Percentiles rank a stretch among this genome's conserved stretches.
Evolutionary conservation across 2,113 vertebrate species (phyloP).

Genomic region (Nibea coibor): DNA sequence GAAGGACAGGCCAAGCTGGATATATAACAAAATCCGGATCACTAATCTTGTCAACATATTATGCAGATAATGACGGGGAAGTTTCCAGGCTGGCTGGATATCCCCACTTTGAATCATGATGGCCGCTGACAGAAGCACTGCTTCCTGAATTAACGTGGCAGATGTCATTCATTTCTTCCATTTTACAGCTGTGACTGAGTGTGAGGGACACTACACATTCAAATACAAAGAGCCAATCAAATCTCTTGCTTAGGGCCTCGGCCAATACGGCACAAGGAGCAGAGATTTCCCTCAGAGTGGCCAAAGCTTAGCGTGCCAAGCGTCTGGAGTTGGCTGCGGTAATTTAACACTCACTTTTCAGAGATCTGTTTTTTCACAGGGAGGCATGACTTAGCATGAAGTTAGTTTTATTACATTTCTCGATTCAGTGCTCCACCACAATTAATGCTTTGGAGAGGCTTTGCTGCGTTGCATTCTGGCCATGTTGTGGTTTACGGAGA

Average conservation of each 20-base stretch:
- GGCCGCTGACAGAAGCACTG: conserved; percentile 26
- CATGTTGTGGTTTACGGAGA: background rate
- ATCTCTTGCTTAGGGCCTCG: background rate
- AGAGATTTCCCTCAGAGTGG: background rate
- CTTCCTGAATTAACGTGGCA: conserved; percentile 17
- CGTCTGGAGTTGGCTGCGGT: background rate
- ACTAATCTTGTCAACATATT: conserved; percentile 51
- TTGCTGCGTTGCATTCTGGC: background rate
- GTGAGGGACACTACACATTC: background rate
- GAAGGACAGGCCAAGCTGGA: conserved; percentile 18
- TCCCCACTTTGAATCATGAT: conserved; percentile 28
- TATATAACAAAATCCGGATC: conserved; percentile 32
- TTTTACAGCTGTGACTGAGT: conserved; percentile 15
- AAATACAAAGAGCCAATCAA: conserved; percentile 19
- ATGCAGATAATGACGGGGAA: conserved; percentile 36
- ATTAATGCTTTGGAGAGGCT: background rate
- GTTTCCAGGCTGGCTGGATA: conserved; percentile 11
- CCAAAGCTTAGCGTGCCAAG: background rate
- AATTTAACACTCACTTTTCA: background rate
- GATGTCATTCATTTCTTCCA: conserved; percentile 32
- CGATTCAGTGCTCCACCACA: background rate
- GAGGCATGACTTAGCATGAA: background rate
- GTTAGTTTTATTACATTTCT: background rate
- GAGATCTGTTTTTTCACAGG: background rate
- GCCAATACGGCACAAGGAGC: conserved; percentile 2